Percentiles rank a stretch among this genome's conserved stretches.
phyloP scores from a whole-genome alignment of 2,888 invertebrate species.

The Scaptomyza polygonia region DNA sequence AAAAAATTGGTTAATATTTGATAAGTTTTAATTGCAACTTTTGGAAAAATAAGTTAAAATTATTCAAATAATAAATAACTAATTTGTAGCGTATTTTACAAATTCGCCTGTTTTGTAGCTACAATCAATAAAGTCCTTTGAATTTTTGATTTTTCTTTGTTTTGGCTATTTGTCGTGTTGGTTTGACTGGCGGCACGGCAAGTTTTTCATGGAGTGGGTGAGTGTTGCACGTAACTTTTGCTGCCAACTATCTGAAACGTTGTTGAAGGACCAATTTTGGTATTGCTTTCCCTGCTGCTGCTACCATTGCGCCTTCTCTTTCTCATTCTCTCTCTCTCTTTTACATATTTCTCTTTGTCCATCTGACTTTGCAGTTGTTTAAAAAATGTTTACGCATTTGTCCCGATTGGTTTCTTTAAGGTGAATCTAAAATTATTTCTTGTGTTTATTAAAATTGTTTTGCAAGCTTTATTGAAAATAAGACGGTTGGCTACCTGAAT shows the following conservation, averaged over 20 bases:
- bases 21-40: too few species aligned
- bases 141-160: slow-evolving; percentile 20
- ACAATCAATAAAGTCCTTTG: slow-evolving; percentile 12
- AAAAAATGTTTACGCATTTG: slow-evolving; percentile 55
- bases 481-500: slow-evolving; percentile 22
- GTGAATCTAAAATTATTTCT: slow-evolving; percentile 65
- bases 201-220: slow-evolving; percentile 43
- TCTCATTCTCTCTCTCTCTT: background rate
- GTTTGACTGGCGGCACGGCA: slow-evolving; percentile 46
- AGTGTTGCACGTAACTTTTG: slow-evolving; percentile 49
- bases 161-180: slow-evolving; percentile 36
- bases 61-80: too few species aligned
- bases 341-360: too few species aligned
- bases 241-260: slow-evolving; percentile 46
- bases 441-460: slow-evolving; percentile 66
- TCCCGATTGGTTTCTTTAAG: slow-evolving; percentile 38
- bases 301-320: background rate
- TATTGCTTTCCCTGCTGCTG: slow-evolving; percentile 35
- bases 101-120: background rate
- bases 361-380: slow-evolving; percentile 12
- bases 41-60: too few species aligned
- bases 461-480: slow-evolving; percentile 56
- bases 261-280: slow-evolving; percentile 43
- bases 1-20: too few species aligned
- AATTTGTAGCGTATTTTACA: slow-evolving; percentile 12